A percentile compares a stretch with the other conserved stretches of the same genome.
phyloP scores from a whole-genome alignment of 2,113 vertebrate genomes.

The Progne subis region DNA sequence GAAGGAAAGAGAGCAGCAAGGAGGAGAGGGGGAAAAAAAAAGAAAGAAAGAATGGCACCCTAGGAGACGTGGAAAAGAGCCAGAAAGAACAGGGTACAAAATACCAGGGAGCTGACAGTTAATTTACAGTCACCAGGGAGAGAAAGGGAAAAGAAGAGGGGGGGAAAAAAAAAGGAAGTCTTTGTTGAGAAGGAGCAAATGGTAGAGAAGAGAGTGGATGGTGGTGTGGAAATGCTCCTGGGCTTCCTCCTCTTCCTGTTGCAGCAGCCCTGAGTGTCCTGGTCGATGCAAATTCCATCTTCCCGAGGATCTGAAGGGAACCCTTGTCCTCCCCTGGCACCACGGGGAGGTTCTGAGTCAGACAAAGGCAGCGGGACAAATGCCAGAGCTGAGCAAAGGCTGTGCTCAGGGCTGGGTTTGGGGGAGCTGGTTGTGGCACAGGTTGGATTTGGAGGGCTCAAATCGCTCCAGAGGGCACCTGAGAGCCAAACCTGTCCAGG shows the following conservation, averaged over 20 bases:
- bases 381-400: neutral
- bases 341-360: neutral
- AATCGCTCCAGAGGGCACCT: fast-evolving
- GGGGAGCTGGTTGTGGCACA: fast-evolving
- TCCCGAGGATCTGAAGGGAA: neutral
- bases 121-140: constrained; percentile 32
- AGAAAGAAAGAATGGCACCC: neutral
- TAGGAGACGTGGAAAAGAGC: constrained; percentile 34
- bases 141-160: neutral
- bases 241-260: neutral
- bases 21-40: neutral
- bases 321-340: neutral
- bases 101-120: neutral
- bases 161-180: neutral
- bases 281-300: neutral
- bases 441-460: neutral
- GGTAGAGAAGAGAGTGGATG: neutral
- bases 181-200: neutral
- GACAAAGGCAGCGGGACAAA: neutral
- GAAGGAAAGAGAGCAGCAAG: neutral
- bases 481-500: fast-evolving
- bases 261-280: neutral
- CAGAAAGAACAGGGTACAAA: constrained; percentile 7
- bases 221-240: neutral
- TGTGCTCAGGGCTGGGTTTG: fast-evolving